Evolutionary conservation across 2,888 invertebrate species (phyloP), one percentile per base, ranked within the genome.

Genomic region (Mythimna pallens): DNA sequence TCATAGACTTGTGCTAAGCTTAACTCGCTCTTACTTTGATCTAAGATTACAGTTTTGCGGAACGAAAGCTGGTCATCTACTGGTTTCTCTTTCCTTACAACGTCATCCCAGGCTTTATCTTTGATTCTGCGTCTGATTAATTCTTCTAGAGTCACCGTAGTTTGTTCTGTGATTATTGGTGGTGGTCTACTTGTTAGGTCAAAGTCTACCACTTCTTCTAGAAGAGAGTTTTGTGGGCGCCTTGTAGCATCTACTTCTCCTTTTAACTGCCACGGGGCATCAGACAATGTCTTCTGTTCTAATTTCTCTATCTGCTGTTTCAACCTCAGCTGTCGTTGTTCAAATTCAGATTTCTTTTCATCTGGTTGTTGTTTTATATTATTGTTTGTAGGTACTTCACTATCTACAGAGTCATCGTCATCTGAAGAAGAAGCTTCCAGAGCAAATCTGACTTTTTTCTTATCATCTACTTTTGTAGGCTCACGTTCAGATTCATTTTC

Each of bases 1-100:
- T 99, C 99, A 89, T 99, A 99, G 63, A 99, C 98, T 94, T 99
- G 98, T 0, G 99, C 98, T 66, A 99, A 96, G 66, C 99, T 99
- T 77, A 98, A 96, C 94, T 99, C 99, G 88, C 99, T 99, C 90
- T 99, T 99, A 88, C 99, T 98, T 86, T 99, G 99, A 93, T 99
- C 98, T 61, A 99, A 94, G 0, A 99, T 97, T 71, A 99, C 96
- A 81, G 98, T 97, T 90, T 99, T 99, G 88, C 98, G 98, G 91
- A 98, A 99, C 77, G 98, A 98, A 61, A 98, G 96, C 3, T 98
- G 98, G 17, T 98, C 98, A 78, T 98, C 98, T 2, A 98, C 97
- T 0, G 98, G 98, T 91, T 98, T 99, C 34, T 97, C 97, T 95
- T 99, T 99, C 65, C 98, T 97, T 77, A 97, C 97, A 0, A 99